Evolutionary conservation across 2,113 vertebrate species (phyloP), one percentile per base, ranked within the genome.

Genomic region (Pitta sordida): DNA sequence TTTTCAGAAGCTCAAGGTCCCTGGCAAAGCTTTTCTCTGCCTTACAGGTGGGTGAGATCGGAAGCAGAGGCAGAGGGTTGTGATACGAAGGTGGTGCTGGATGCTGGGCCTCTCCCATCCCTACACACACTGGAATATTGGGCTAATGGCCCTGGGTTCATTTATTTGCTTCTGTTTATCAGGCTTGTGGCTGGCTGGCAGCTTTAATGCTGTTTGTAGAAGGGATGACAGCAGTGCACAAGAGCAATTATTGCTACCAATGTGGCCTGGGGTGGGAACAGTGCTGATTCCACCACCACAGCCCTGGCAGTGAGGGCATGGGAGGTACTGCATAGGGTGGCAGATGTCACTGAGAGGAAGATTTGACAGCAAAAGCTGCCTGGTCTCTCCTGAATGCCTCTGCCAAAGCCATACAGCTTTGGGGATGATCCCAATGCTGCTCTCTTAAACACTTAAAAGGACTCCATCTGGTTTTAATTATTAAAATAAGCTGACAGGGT

Each of bases 401-500:
- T 13, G 4, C 74, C 2, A 0, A 95, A 87, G 46, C 77, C 15
- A 2, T 37, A 51, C 62, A n/a, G 80, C 73, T 86, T 76, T 1
- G 0, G 59, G 70, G 81, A 85, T 80, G 55, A 49, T 92, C 53
- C 46, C 0, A 3, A 78, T 86, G 77, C 71, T 85, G 84, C 46
- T 96, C 77, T 81, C 91, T 95, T 82, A 86, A 94, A 93, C 58
- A 80, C 51, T 83, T 80, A 90, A 91, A 93, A 94, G 43, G 89
- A 43, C 90, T 95, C 95, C 94, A 96, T 96, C 96, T 96, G 95
- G 53, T 88, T 94, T 92, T 96, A 94, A 95, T 96, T 94, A 96
- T 94, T 96, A 87, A 95, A 96, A 96, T 94, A 91, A 95, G 87
- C 90, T 94, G 94, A 91, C 94, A 95, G 82, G 48, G 78, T 94